These are phyloP conservation scores for Epirrita christyi DNA, from an alignment of 2,888 invertebrate genomes.

Conservation along the genomic window DNA sequence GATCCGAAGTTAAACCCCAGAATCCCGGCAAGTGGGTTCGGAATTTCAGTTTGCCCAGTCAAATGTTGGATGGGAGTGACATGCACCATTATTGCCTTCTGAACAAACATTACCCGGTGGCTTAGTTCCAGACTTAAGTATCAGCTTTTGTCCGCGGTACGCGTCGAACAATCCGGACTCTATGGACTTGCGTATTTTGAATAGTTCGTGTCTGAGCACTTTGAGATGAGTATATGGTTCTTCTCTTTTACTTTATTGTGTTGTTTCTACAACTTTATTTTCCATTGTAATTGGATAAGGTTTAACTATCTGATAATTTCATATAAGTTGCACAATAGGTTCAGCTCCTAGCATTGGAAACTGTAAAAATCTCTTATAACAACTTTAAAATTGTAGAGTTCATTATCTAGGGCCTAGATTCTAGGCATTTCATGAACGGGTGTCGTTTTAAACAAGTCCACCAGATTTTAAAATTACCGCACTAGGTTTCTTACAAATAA, in stretches of 20 bases:
- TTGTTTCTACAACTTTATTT: not conserved
- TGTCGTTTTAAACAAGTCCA: no score
- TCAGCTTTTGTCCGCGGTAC: constrained; percentile 47
- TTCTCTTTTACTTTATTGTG: not conserved
- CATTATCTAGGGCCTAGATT: no score
- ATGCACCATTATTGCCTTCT: constrained; percentile 76
- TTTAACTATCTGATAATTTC: not conserved
- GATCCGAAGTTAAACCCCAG: constrained; percentile 45
- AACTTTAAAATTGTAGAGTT: no score
- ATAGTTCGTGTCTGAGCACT: constrained; percentile 26
- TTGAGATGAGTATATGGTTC: constrained; percentile 8
- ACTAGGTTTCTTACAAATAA: no score
- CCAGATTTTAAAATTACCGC: no score
- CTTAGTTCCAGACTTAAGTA: constrained; percentile 59
- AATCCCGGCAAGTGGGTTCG: constrained; percentile 30
- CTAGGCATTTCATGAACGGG: no score
- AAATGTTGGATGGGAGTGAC: constrained; percentile 68
- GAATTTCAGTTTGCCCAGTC: constrained; percentile 70
- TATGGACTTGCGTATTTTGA: constrained; percentile 34
- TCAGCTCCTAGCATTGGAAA: no score
- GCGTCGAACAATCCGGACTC: constrained; percentile 33
- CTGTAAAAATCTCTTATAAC: no score
- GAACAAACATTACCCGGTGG: constrained; percentile 71
- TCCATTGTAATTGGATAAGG: not conserved
- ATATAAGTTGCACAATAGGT: no score